Evolutionary conservation across 2,797 vertebrate genomes (phyloP).

Genomic region (Crocodylus rhombifer): DNA sequence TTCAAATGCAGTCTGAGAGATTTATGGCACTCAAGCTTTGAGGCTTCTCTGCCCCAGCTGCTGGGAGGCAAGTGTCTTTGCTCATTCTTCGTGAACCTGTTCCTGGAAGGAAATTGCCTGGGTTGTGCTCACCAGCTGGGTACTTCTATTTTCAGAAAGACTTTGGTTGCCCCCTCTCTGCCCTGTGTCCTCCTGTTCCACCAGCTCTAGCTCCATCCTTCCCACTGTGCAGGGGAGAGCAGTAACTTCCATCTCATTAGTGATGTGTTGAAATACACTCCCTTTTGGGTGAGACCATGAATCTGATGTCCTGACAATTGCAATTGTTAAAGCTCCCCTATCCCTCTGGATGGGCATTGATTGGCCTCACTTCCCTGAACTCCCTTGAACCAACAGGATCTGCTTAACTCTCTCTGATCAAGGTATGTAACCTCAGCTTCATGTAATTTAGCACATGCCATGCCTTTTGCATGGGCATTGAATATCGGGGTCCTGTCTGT

Average conservation of each 20-base stretch:
- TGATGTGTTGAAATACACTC: not conserved
- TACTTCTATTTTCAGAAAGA: not conserved
- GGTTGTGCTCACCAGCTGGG: slow-evolving; percentile 8
- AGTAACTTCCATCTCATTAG: not conserved
- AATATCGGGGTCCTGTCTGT: not conserved
- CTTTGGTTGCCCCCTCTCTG: not conserved
- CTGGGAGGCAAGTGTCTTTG: not conserved
- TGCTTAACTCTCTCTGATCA: not conserved
- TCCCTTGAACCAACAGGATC: not conserved
- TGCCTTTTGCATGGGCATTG: not conserved
- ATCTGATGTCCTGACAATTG: not conserved
- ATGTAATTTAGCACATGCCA: not conserved
- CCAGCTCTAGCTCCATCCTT: slow-evolving; percentile 48
- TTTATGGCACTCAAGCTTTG: not conserved
- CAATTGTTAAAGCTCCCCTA: not conserved
- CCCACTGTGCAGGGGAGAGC: not conserved
- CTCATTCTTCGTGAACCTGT: slow-evolving; percentile 59
- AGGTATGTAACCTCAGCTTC: not conserved
- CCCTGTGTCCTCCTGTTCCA: not conserved
- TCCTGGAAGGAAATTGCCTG: slow-evolving; percentile 29
- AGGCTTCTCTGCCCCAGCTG: slow-evolving; percentile 29
- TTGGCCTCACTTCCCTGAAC: not conserved
- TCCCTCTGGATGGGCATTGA: not conserved
- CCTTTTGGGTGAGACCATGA: not conserved
- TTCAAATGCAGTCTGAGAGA: not conserved